These are phyloP conservation scores for Troglohyphantes excavatus DNA, from an alignment of 2,888 invertebrate species.

Conservation along the genomic window DNA sequence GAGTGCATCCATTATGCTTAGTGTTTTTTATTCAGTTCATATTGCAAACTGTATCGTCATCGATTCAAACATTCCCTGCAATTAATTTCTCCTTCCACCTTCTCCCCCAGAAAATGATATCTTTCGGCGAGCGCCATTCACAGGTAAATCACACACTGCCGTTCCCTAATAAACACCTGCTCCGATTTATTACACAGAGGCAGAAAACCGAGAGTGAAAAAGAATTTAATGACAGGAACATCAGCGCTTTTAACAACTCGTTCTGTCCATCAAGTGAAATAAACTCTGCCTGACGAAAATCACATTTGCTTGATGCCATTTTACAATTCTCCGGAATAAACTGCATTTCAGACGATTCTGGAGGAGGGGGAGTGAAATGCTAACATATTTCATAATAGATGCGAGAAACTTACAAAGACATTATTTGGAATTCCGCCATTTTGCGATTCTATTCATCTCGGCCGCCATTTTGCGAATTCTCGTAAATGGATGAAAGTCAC, in stretches of 20 bases:
- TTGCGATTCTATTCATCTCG: constrained; percentile 4
- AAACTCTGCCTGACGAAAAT: constrained; percentile 18
- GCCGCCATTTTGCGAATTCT: constrained; percentile 50
- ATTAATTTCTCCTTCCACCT: constrained; percentile 24
- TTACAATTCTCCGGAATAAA: constrained; percentile 54
- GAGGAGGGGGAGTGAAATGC: constrained; percentile 17
- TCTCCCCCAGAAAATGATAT: neutral
- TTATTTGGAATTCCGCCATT: constrained; percentile 24
- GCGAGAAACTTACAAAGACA: constrained; percentile 31
- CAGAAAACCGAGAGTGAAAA: constrained; percentile 6
- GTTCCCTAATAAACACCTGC: constrained; percentile 37
- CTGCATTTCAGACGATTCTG: constrained; percentile 19
- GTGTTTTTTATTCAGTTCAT: too few species aligned
- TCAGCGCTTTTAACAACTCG: constrained; percentile 32
- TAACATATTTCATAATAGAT: constrained; percentile 62
- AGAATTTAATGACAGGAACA: constrained; percentile 8
- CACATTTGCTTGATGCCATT: constrained; percentile 44
- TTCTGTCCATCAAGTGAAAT: constrained; percentile 42
- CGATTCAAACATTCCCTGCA: neutral
- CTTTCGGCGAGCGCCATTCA: neutral
- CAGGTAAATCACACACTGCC: constrained; percentile 23
- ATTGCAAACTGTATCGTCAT: too few species aligned
- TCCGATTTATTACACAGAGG: constrained; percentile 10
- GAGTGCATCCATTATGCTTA: too few species aligned
- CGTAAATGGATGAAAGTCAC: constrained; percentile 58